Percentiles rank a stretch among this genome's conserved stretches.
phyloP scores from a whole-genome alignment of 2,113 vertebrate genomes.

The Phalacrocorax carbo region DNA sequence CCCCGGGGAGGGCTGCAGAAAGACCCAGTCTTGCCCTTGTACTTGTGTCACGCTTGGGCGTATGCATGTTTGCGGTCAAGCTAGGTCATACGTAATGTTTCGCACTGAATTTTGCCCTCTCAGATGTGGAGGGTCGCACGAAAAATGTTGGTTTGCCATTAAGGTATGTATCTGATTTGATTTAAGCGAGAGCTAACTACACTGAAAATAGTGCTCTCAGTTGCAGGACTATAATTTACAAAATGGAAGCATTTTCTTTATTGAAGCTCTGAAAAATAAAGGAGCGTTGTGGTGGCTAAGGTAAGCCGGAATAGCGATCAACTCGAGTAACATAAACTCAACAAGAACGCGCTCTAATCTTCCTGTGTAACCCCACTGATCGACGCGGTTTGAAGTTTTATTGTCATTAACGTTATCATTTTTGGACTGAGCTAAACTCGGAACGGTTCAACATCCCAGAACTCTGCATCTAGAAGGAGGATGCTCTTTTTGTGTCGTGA shows the following conservation, averaged over 20 bases:
- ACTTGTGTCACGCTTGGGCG: fast-evolving
- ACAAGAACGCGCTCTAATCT: background rate
- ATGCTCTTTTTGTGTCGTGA: too few relatives aligned
- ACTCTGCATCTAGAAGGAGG: background rate
- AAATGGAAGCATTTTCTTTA: background rate
- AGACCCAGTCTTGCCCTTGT: fast-evolving
- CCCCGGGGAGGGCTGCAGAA: background rate
- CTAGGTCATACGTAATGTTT: background rate
- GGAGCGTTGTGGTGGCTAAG: background rate
- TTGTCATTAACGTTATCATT: background rate
- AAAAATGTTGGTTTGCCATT: background rate
- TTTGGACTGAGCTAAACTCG: background rate
- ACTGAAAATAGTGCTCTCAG: background rate
- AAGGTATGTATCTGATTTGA: background rate
- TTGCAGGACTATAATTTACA: background rate
- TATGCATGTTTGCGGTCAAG: background rate
- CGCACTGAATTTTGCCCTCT: background rate
- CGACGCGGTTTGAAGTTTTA: background rate
- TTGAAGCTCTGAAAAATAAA: background rate
- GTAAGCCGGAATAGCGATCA: background rate
- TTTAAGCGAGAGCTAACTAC: background rate
- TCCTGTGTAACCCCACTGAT: background rate
- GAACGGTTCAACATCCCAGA: background rate
- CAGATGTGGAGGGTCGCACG: background rate
- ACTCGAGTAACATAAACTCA: background rate